A percentile compares a stretch with the other conserved stretches of the same genome.
phyloP scores from a whole-genome alignment of 2,113 vertebrate species.

The Ciconia maguari region DNA sequence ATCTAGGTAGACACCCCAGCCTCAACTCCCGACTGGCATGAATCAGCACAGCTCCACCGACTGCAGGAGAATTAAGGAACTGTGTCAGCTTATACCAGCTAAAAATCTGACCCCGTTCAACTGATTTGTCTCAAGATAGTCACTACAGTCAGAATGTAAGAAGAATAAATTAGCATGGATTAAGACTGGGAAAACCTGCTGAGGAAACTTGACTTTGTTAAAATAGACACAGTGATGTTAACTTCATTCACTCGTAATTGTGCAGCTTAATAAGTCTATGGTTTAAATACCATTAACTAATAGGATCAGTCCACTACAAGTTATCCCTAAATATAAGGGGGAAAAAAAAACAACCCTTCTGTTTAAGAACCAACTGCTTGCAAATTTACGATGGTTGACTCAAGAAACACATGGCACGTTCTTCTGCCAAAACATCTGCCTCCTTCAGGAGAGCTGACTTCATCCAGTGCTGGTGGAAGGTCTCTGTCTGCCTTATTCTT shows the following conservation, averaged over 20 bases:
- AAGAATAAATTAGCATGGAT: conserved; percentile 50
- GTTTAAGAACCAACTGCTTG: conserved; percentile 15
- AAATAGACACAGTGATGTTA: not conserved
- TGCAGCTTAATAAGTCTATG: not conserved
- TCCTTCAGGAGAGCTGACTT: conserved; percentile 37
- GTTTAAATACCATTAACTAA: not conserved
- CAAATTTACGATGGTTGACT: not conserved
- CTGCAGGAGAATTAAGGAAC: not conserved
- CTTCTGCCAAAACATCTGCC: conserved; percentile 39
- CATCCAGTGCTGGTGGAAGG: not conserved
- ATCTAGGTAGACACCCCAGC: not conserved
- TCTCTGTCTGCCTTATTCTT: not conserved
- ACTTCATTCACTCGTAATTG: not conserved
- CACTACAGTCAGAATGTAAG: conserved; percentile 31
- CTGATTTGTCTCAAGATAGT: conserved; percentile 39
- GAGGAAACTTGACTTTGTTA: not conserved
- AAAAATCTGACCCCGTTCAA: conserved; percentile 7
- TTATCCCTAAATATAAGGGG: not conserved
- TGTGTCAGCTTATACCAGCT: not conserved
- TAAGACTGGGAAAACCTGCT: conserved; percentile 58
- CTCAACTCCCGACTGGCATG: not conserved
- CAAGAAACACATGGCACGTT: not conserved
- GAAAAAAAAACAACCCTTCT: not conserved
- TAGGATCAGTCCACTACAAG: conserved; percentile 25
- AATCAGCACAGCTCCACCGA: not conserved